phyloP scores from a whole-genome alignment of 1,140 invertebrate species.

The Battus philenor region DNA sequence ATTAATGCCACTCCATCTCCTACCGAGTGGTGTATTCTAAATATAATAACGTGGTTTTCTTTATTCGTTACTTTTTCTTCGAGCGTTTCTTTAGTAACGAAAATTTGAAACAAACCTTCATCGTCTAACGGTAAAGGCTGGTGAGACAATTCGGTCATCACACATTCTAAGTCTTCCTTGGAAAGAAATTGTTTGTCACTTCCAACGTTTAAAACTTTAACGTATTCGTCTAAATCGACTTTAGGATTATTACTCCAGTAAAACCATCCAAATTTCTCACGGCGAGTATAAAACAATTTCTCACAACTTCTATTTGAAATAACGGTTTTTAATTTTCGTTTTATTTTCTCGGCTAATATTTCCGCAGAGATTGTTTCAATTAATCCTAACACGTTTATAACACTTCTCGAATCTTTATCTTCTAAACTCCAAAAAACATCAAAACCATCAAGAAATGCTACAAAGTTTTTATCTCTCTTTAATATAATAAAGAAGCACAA shows the following conservation, averaged over 20 bases:
- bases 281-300: constrained; percentile 67
- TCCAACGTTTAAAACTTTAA: constrained; percentile 51
- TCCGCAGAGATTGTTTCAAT: constrained; percentile 53
- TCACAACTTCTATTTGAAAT: constrained; percentile 22
- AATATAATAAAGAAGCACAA: constrained; percentile 40
- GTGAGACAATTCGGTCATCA: constrained; percentile 55
- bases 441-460: constrained; percentile 64
- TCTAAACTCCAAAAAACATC: constrained; percentile 76
- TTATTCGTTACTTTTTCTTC: constrained; percentile 26
- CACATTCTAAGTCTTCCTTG: constrained; percentile 46
- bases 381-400: constrained; percentile 66
- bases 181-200: constrained; percentile 34
- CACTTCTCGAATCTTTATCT: constrained; percentile 45
- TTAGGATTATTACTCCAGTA: constrained; percentile 65
- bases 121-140: constrained; percentile 63
- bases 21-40: constrained; percentile 74
- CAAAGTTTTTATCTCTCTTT: constrained; percentile 52
- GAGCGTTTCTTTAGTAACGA: constrained; percentile 59
- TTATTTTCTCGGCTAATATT: constrained; percentile 31
- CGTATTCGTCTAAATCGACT: constrained; percentile 61
- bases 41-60: constrained; percentile 50
- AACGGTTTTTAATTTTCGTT: constrained; percentile 33
- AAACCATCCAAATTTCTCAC: constrained; percentile 70
- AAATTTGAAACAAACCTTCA: constrained; percentile 70
- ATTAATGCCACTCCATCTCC: constrained; percentile 74